A percentile compares a stretch with the other conserved stretches of the same genome.
Conservation (phyloP, 2,113 vertebrate genomes). For the Ochotona princeps region DNA sequence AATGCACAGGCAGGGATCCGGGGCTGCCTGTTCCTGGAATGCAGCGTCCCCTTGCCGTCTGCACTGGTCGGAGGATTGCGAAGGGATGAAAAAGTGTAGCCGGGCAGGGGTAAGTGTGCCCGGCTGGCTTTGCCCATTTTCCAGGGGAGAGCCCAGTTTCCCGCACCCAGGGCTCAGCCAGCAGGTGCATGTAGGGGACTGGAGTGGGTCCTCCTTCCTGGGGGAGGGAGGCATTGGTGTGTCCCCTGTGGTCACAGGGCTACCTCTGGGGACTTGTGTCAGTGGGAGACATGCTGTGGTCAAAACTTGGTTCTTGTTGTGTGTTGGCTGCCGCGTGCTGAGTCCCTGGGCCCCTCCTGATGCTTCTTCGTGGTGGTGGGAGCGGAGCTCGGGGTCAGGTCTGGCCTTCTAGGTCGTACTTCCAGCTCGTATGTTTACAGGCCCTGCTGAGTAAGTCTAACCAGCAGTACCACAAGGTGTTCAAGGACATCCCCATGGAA, state of each 20-base stretch:
- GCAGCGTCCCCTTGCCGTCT: slow-evolving; percentile 81
- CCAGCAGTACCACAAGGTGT: slow-evolving; percentile 98
- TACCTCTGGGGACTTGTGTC: not conserved
- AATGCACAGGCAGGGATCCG: not conserved
- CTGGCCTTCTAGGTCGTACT: too few relatives aligned
- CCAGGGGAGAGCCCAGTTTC: not conserved
- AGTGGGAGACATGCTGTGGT: not conserved
- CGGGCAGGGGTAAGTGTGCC: slow-evolving; percentile 83
- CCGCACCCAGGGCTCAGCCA: not conserved
- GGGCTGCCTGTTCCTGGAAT: slow-evolving; percentile 53
- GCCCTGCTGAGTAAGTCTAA: slow-evolving; percentile 95
- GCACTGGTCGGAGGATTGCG: slow-evolving; percentile 79
- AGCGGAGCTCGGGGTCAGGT: not conserved
- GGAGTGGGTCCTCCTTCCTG: not conserved
- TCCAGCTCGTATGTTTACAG: slow-evolving; percentile 86
- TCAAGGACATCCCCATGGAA: slow-evolving; percentile 94
- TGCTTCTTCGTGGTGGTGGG: slow-evolving; percentile 14
- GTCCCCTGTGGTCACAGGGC: not conserved
- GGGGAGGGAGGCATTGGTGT: not conserved
- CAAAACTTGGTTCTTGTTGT: not conserved
- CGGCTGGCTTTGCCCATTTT: not conserved
- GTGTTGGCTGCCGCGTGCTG: not conserved
- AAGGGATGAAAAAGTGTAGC: slow-evolving; percentile 85
- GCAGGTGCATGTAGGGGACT: slow-evolving; percentile 20
- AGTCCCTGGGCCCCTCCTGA: not conserved